phyloP scores from a whole-genome alignment of 2,113 vertebrate species.

The Amphiprion ocellaris region DNA sequence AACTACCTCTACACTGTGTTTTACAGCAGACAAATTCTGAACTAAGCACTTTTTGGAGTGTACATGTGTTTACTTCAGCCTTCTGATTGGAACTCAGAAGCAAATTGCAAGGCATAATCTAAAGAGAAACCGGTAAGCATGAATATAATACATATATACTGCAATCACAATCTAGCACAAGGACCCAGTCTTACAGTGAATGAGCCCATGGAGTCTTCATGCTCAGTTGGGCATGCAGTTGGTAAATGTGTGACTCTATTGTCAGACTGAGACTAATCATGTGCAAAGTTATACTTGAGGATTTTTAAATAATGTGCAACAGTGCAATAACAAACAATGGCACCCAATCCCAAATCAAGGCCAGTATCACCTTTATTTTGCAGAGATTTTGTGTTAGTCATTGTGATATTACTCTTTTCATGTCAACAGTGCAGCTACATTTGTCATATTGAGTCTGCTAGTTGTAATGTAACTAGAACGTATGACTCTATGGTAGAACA shows the following conservation, averaged over 20 bases:
- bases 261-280: slow-evolving; percentile 9
- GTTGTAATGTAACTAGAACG: not conserved
- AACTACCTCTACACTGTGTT: not conserved
- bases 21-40: too few species aligned
- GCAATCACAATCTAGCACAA: slow-evolving; percentile 16
- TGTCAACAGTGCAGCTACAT: too few species aligned
- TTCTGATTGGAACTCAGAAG: not conserved
- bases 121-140: not conserved
- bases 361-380: not conserved
- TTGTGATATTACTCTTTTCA: too few species aligned
- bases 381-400: too few species aligned
- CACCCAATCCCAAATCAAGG: too few species aligned
- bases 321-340: too few species aligned
- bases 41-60: not conserved
- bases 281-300: not conserved
- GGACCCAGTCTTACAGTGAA: not conserved
- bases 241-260: not conserved
- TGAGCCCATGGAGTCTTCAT: not conserved
- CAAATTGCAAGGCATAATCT: not conserved
- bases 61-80: too few species aligned
- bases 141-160: not conserved
- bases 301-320: not conserved
- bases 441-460: too few species aligned
- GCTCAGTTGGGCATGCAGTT: not conserved
- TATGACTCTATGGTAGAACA: not conserved